phyloP scores from a whole-genome alignment of 2,888 invertebrate species.

The Ennomos quercinarius region DNA sequence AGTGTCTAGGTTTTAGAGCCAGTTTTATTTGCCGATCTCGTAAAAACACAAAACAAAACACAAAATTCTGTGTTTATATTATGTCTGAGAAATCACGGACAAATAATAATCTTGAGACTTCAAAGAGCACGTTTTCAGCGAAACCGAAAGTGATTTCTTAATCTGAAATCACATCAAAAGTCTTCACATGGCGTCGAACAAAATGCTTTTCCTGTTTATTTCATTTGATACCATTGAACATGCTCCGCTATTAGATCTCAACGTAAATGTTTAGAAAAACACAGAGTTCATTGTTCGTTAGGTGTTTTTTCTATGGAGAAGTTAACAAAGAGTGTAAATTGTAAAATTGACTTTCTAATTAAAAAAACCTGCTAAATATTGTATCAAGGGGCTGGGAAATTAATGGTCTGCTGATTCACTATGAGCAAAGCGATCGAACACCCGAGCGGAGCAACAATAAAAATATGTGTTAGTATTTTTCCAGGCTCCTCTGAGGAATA shows the following conservation, averaged over 20 bases:
- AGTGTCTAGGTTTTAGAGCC: conserved; percentile 21
- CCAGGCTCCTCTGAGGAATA: conserved; percentile 6
- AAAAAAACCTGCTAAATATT: conserved; percentile 61
- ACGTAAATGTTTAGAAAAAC: conserved; percentile 24
- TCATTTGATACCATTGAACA: conserved; percentile 28
- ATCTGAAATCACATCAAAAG: conserved; percentile 27
- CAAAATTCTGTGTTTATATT: too few relatives aligned
- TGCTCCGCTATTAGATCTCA: conserved; percentile 22
- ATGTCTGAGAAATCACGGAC: too few relatives aligned
- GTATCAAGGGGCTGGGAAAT: conserved; percentile 60
- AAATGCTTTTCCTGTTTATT: conserved; percentile 29
- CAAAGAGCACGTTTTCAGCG: conserved; percentile 25
- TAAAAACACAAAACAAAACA: background rate
- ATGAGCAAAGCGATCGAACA: conserved; percentile 45
- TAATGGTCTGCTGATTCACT: conserved; percentile 52
- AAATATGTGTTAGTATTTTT: conserved; percentile 29
- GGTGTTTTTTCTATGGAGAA: conserved; percentile 3
- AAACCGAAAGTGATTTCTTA: conserved; percentile 19
- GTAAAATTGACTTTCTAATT: conserved; percentile 57
- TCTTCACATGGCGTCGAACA: conserved; percentile 16
- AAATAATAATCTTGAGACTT: conserved; percentile 6
- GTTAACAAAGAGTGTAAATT: conserved; percentile 21
- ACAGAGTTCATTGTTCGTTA: conserved; percentile 28
- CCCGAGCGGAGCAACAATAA: conserved; percentile 21
- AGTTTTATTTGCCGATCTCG: conserved; percentile 9